Base-by-base conservation (phyloP, 2,888 invertebrate species). In the Drosophila greeni region DNA sequence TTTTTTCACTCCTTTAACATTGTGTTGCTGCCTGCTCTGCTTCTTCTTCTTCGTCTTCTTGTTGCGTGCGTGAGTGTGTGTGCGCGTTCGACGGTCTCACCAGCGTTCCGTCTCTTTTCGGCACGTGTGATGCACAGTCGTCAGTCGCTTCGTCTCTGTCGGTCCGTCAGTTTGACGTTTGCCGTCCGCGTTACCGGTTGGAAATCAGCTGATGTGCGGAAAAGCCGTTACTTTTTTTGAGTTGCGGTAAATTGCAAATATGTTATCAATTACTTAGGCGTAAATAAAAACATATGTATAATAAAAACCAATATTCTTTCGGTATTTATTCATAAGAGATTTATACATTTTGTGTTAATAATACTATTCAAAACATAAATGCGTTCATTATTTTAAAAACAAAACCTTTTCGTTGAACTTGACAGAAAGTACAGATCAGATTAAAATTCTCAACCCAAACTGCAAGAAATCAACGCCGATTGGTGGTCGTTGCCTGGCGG, bases 81-180 rank as follows among this genome's bases (percentile, higher is more conserved):
- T 42, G 43, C 74, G 61, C 47, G 80, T 69, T 73, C 64, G 75
- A 65, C 82, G 77, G 80, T 82, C 79, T 75, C 80, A 73, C 78
- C 66, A 74, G 66, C 74, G 67, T 71, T 76, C 65, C 70, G 73
- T 76, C 76, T 76, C 74, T 51, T 39, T 79, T 57, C 52, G 47
- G 36, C 79, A 45, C 48, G 53, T 74, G 65, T 51, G 56, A 67
- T 37, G 37, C 55, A 29, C 56, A 67, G 79, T 65, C 76, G 75
- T 72, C 80, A 75, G 82, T 81, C 76, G 70, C 43, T 53, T 43
- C 16, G 67, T 76, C 80, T 79, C 79, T 79, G 72, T 77, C 77
- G 75, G 80, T 75, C 57, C 70, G 40, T 69, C 80, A 76, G 84
- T 67, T 74, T 82, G 84, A 82, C 82, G 74, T 82, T 76, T 76